These are phyloP conservation scores for Cladorhizidae sp. DNA, from an alignment of 37 sponge, comb jelly and placozoan genomes.

Conservation along the genomic window DNA sequence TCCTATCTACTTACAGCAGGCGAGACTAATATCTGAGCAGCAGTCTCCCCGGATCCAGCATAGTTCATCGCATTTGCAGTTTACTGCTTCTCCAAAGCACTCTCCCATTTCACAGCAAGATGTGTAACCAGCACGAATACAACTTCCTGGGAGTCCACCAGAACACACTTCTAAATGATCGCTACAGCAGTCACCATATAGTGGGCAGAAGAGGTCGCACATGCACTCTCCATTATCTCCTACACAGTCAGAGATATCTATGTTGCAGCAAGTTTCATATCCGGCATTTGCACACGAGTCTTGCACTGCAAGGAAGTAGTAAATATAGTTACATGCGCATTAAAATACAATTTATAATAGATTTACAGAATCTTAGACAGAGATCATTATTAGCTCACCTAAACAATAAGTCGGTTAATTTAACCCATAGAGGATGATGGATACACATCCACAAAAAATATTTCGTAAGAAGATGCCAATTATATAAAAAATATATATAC, in stretches of 20 bases:
- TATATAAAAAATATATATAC: no score
- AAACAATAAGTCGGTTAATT: no score
- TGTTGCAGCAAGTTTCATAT: constrained; percentile 28
- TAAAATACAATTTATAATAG: no score
- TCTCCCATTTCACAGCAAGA: constrained; percentile 26
- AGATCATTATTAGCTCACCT: no score
- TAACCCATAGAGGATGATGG: no score
- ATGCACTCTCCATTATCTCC: background rate
- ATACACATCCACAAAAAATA: no score
- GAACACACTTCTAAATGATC: constrained; percentile 13
- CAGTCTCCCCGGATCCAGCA: constrained; percentile 26
- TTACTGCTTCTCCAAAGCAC: constrained; percentile 3
- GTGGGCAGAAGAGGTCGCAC: constrained; percentile 19
- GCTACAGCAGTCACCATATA: constrained; percentile 29
- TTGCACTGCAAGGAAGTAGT: no score
- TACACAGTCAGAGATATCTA: background rate
- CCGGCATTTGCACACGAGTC: constrained; percentile 31
- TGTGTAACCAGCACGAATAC: constrained; percentile 34
- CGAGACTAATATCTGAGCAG: constrained; percentile 26
- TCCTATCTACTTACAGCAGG: background rate
- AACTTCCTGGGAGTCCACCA: constrained; percentile 5
- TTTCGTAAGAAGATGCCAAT: no score
- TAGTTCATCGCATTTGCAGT: constrained; percentile 18
- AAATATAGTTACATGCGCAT: no score
- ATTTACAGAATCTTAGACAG: no score